A percentile compares a stretch with the other conserved stretches of the same genome.
Evolutionary conservation across 2,888 invertebrate species (phyloP).

Genomic region (Drosophila ochracea): DNA sequence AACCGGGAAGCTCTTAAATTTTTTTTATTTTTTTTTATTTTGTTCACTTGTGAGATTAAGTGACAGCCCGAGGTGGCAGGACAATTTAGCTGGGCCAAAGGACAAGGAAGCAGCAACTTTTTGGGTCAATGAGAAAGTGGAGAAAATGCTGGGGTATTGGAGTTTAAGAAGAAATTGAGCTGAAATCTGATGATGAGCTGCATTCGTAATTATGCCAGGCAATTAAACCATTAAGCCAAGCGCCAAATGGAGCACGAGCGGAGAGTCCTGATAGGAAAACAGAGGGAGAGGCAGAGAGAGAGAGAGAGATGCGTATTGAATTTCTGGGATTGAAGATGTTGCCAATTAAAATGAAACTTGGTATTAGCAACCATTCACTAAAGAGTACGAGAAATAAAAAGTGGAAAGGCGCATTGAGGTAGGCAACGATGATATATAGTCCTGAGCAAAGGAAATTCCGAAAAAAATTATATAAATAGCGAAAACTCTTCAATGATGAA

Average conservation of each 20-base stretch:
- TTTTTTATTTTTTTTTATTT: constrained; percentile 8
- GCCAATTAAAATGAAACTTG: constrained; percentile 57
- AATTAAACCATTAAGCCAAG: constrained; percentile 75
- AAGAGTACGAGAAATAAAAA: neutral
- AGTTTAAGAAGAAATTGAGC: constrained; percentile 56
- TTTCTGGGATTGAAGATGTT: constrained; percentile 51
- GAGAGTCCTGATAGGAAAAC: neutral
- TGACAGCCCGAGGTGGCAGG: constrained; percentile 54
- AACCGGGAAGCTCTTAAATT: constrained; percentile 26
- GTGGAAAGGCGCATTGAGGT: neutral
- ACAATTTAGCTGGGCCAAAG: constrained; percentile 64
- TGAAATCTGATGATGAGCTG: constrained; percentile 80
- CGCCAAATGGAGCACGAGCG: constrained; percentile 39
- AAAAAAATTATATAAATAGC: neutral
- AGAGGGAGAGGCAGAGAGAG: neutral
- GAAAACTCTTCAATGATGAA: neutral
- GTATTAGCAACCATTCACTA: neutral
- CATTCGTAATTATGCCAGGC: constrained; percentile 79
- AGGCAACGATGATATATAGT: neutral
- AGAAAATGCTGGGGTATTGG: neutral
- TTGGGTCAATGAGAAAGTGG: constrained; percentile 57
- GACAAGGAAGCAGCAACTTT: constrained; percentile 51
- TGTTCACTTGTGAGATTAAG: constrained; percentile 40
- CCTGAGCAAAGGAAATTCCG: neutral
- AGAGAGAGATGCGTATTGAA: constrained; percentile 24